These are phyloP conservation scores for Oithona nana DNA, from an alignment of 2,888 invertebrate genomes.

Conservation along the genomic window DNA sequence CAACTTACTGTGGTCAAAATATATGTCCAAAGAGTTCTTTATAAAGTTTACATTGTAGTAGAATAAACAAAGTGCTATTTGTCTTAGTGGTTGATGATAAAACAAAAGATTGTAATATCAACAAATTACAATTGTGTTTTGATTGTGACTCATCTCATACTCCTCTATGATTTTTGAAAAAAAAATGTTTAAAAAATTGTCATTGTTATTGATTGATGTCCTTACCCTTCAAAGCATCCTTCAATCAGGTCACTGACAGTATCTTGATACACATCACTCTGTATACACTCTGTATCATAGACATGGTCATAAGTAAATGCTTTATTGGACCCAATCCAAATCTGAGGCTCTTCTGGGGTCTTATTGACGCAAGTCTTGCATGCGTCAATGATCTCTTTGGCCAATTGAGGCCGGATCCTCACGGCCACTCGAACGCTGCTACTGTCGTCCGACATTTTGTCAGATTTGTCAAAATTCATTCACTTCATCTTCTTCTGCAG, in stretches of 20 bases:
- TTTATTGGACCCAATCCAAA: conserved; percentile 76
- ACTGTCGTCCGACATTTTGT: background rate
- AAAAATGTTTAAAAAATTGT: background rate
- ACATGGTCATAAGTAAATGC: conserved; percentile 93
- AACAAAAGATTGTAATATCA: too few species aligned
- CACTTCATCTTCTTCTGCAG: too few species aligned
- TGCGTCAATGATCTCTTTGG: conserved; percentile 80
- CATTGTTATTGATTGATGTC: background rate
- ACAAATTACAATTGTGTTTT: too few species aligned
- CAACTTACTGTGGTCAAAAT: too few species aligned
- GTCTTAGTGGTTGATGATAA: too few species aligned
- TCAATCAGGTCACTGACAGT: conserved; percentile 72
- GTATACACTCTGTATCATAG: conserved; percentile 57
- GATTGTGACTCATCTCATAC: too few species aligned
- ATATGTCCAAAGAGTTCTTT: too few species aligned
- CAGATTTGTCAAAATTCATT: too few species aligned
- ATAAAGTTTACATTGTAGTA: too few species aligned
- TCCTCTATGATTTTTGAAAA: too few species aligned
- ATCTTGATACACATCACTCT: conserved; percentile 55
- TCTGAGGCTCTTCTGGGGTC: conserved; percentile 70
- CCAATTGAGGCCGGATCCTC: conserved; percentile 86
- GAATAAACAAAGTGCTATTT: too few species aligned
- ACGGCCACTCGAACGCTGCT: conserved; percentile 16
- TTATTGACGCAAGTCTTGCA: conserved; percentile 81
- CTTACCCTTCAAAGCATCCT: conserved; percentile 62